Evolutionary conservation across 2,797 vertebrate genomes (phyloP), one percentile per base, ranked within the genome.

Genomic region (Chaetodon trifasciatus): DNA sequence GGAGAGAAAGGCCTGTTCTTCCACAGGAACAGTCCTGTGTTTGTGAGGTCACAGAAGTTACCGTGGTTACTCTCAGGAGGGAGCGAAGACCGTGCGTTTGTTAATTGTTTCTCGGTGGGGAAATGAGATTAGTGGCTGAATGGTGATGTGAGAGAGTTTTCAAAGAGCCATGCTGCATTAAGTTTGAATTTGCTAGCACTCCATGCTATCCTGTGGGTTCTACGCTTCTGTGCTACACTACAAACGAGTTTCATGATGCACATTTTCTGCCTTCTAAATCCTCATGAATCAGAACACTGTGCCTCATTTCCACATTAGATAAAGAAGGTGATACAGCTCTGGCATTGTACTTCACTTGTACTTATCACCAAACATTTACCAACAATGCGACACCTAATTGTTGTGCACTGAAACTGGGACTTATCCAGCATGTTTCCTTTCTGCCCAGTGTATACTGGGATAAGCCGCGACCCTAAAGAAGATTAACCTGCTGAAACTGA

Each of bases 41-140:
- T 95, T 95, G 94, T 92, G 91, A 92, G 95, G 94, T 95, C 95
- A 95, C 92, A 93, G 89, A 93, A 93, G 96, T 96, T 96, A 93
- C 95, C 95, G 87, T 95, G 95, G 95, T 95, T 94, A 96, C 96
- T 91, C 84, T 69, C 91, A 91, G 91, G 92, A 94, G 91, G 94
- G 91, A 93, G 93, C 68, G 74, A 96, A 96, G 92, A 94, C 93
- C 88, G 94, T 88, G 89, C 91, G 88, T 94, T 94, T 95, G 94
- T 95, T 93, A 92, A 96, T 96, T 96, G 95, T 96, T 95, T 93
- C 86, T 91, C 89, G 81, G 91, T 88, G 86, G 88, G 93, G 94
- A 95, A 96, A 96, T 94, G 91, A 96, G 96, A 96, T 96, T 96
- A 96, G 95, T 95, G 88, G 88, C 90, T 96, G 94, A 95, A 94